These are phyloP conservation scores for Propithecus deckenii DNA, from an alignment of 2,797 vertebrate species.

Conservation along the genomic window DNA sequence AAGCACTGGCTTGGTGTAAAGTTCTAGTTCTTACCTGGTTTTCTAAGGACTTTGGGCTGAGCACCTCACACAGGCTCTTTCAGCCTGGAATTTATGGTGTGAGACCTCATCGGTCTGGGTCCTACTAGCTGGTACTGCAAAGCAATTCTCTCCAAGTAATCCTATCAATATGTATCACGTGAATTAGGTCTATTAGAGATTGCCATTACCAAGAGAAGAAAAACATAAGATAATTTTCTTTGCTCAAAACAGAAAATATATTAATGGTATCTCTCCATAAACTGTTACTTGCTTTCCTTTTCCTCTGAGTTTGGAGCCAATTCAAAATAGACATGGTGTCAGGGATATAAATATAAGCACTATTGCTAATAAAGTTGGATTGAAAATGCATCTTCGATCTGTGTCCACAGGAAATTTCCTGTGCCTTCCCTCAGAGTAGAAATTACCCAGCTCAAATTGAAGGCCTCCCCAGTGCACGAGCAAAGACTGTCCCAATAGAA, in stretches of 20 bases:
- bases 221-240: background rate
- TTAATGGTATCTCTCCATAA: background rate
- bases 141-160: background rate
- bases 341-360: background rate
- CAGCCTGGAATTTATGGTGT: background rate
- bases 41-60: background rate
- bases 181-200: background rate
- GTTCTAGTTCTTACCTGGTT: background rate
- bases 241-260: background rate
- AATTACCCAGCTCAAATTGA: background rate
- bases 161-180: background rate
- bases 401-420: background rate
- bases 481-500: background rate
- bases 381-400: background rate
- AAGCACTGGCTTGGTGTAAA: background rate
- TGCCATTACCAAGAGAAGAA: background rate
- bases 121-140: background rate
- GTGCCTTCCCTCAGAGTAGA: background rate
- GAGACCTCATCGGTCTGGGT: background rate
- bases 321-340: background rate
- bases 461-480: background rate
- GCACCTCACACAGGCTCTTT: background rate
- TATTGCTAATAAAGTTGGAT: background rate
- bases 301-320: background rate
- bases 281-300: background rate